A percentile compares a stretch with the other conserved stretches of the same genome.
Conservation (phyloP, 92 coral and sea anemone genomes). For the Virgularia gustaviana region DNA sequence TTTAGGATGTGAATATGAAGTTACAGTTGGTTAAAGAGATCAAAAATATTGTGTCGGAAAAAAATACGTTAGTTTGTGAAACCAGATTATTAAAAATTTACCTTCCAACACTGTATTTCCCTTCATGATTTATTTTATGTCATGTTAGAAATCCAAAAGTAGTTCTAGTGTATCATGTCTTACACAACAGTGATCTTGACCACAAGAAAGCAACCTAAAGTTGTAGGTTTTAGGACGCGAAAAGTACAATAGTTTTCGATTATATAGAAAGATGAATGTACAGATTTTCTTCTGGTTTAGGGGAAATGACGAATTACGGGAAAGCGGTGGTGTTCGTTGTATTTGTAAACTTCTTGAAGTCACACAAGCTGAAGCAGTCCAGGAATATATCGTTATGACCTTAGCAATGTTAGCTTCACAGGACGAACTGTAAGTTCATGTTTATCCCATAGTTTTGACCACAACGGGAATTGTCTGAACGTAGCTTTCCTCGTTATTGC, state of each 20-base stretch:
- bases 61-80: neutral
- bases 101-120: too few relatives aligned
- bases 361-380: slow-evolving; percentile 67
- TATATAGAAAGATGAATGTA: neutral
- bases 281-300: slow-evolving; percentile 43
- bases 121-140: too few relatives aligned
- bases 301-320: slow-evolving; percentile 78
- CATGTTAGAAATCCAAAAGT: too few relatives aligned
- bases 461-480: neutral
- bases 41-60: slow-evolving; percentile 72
- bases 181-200: too few relatives aligned
- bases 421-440: slow-evolving; percentile 60
- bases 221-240: neutral
- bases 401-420: slow-evolving; percentile 74
- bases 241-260: neutral
- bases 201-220: too few relatives aligned
- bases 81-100: neutral
- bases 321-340: slow-evolving; percentile 75
- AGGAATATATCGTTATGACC: slow-evolving; percentile 67
- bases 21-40: slow-evolving; percentile 69
- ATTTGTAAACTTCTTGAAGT: slow-evolving; percentile 74
- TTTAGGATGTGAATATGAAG: slow-evolving; percentile 66
- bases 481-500: slow-evolving; percentile 4
- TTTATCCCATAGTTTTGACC: neutral
- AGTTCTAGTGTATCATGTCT: too few relatives aligned